These are phyloP conservation scores for Aspiorhynchus laticeps DNA, from an alignment of 2,113 vertebrate genomes.

Conservation along the genomic window DNA sequence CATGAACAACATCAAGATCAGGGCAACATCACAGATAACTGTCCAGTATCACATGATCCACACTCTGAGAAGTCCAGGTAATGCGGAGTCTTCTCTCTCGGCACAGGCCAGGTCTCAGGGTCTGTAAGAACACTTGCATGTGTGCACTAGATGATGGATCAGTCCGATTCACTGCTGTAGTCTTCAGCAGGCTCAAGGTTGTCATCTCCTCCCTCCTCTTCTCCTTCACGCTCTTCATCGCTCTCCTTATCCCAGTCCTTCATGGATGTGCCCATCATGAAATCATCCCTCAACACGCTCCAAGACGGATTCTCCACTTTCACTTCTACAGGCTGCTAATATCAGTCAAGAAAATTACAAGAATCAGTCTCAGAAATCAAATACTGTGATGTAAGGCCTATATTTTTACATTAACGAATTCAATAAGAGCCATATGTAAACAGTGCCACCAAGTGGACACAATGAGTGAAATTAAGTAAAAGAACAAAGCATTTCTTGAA, in stretches of 20 bases:
- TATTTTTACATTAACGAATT: neutral
- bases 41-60: neutral
- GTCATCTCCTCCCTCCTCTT: neutral
- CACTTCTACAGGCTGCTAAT: constrained; percentile 59
- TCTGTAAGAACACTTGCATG: neutral
- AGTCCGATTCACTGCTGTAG: constrained; percentile 71
- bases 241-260: constrained; percentile 97
- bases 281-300: constrained; percentile 90
- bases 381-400: neutral
- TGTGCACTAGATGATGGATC: neutral
- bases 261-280: constrained; percentile 97
- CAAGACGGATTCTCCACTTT: constrained; percentile 82
- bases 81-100: neutral
- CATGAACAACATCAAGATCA: neutral
- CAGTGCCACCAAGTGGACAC: neutral
- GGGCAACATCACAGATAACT: neutral
- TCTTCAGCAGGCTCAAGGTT: constrained; percentile 37
- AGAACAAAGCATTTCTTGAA: neutral
- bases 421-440: neutral
- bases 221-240: constrained; percentile 62
- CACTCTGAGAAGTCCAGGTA: neutral
- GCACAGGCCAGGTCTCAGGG: too few species aligned
- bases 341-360: neutral
- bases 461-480: neutral
- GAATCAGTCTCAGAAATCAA: neutral